Evolutionary conservation across 1,140 invertebrate species (phyloP), one percentile per base, ranked within the genome.

Genomic region (Papilio glaucus): DNA sequence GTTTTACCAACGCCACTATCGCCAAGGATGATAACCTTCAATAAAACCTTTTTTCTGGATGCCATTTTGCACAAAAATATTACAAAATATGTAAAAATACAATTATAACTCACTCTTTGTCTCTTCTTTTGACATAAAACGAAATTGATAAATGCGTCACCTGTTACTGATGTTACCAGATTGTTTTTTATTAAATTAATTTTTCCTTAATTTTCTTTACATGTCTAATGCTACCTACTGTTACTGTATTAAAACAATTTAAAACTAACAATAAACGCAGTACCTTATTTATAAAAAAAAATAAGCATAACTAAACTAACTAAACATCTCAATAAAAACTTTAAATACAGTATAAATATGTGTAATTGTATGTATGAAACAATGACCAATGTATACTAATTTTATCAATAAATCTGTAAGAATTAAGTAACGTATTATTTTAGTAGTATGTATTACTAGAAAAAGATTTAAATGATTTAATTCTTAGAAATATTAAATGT

Each of bases 1-100:
- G 99, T 99, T 93, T 99, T 99, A 5, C 99, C 99, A 73, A 99
- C 99, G 81, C 98, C 98, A 82, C 98, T 98, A 93, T 99, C 98
- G 49, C 99, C 99, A 72, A 99, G 94, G 88, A 99, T 99, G 88
- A 99, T 99, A 37, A 99, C 98, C 95, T 99, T 99, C 73, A 99
- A 93, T 41, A 99, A 94, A 79, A 98, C 96, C 96, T 99, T 99
- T 96, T 98, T 99, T 86, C 98, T 96, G 61, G 97, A 97, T 81
- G 98, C 96, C 98, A 99, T 99, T 86, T 77, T 90, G 79, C 85
- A 89, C 84, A 79, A 83, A 87, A 87, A 88, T 85, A 86, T 92
- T 77, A 68, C 75, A 63, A 83, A 83, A 83, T 80, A 77, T 63
- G 75, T 75, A 83, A 88, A 86, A 83, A 83, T 84, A 87, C 84